Evolutionary conservation across 1,140 invertebrate genomes (phyloP).

Genomic region (Diorhabda elongata): DNA sequence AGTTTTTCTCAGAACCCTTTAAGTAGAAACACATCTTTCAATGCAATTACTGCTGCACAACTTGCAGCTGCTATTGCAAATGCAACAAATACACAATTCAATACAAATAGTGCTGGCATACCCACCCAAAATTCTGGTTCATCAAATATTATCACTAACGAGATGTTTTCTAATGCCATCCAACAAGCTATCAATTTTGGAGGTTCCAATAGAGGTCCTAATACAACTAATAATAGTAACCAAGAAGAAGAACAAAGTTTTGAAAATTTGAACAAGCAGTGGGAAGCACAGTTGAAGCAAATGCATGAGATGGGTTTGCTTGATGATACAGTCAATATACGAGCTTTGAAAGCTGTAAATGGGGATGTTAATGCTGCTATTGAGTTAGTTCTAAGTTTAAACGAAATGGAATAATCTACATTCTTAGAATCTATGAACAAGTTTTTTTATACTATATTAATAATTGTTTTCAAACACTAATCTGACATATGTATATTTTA

Average conservation of each 20-base stretch:
- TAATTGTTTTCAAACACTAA: too few relatives aligned
- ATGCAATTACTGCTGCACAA: slow-evolving; percentile 51
- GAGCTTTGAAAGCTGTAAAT: slow-evolving; percentile 73
- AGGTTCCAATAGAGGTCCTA: slow-evolving; percentile 19
- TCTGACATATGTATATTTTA: too few relatives aligned
- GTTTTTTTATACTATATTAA: too few relatives aligned
- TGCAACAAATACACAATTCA: slow-evolving; percentile 36
- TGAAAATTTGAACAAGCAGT: slow-evolving; percentile 29
- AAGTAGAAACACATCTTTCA: slow-evolving; percentile 41
- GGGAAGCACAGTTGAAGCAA: slow-evolving; percentile 67
- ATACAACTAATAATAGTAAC: not conserved
- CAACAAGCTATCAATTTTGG: slow-evolving; percentile 53
- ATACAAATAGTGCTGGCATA: slow-evolving; percentile 7
- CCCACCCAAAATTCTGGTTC: slow-evolving; percentile 35
- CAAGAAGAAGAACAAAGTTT: slow-evolving; percentile 13
- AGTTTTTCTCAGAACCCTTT: slow-evolving; percentile 41
- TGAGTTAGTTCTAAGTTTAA: slow-evolving; percentile 62
- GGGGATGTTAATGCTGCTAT: slow-evolving; percentile 86
- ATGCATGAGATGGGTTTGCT: slow-evolving; percentile 84
- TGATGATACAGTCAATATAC: slow-evolving; percentile 79
- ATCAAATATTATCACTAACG: slow-evolving; percentile 51
- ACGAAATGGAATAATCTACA: not conserved
- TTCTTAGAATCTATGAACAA: too few relatives aligned
- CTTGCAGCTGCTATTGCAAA: slow-evolving; percentile 51
- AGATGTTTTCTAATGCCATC: slow-evolving; percentile 57